Evolutionary conservation across 2,113 vertebrate genomes (phyloP).

Genomic region (Heterotilapia buettikoferi): DNA sequence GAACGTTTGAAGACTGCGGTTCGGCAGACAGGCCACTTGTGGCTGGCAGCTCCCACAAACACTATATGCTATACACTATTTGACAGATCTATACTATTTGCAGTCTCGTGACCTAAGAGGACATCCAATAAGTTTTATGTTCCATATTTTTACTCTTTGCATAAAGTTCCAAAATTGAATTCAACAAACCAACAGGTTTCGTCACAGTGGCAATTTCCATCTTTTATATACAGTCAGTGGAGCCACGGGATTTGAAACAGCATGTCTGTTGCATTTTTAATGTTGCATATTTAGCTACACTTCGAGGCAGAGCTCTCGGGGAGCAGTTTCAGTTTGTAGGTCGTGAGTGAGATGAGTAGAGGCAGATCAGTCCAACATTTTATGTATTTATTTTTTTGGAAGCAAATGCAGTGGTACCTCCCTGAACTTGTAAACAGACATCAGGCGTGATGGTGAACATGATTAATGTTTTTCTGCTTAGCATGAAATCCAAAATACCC

Average conservation of each 20-base stretch:
- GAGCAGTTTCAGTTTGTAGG: not conserved
- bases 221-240: not conserved
- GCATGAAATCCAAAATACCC: not conserved
- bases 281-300: not conserved
- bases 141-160: not conserved
- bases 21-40: not conserved
- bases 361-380: not conserved
- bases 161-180: not conserved
- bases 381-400: not conserved
- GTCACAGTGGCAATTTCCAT: not conserved
- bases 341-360: not conserved
- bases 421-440: not conserved
- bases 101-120: not conserved
- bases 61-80: not conserved
- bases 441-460: not conserved
- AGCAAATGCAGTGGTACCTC: not conserved
- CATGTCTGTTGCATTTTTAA: not conserved
- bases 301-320: not conserved
- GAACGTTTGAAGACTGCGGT: not conserved
- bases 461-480: not conserved
- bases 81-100: not conserved
- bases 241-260: not conserved
- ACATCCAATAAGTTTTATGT: not conserved
- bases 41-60: not conserved
- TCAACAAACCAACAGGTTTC: not conserved